Conservation (phyloP, 2,888 invertebrate genomes). For the Melitaea athalia region DNA sequence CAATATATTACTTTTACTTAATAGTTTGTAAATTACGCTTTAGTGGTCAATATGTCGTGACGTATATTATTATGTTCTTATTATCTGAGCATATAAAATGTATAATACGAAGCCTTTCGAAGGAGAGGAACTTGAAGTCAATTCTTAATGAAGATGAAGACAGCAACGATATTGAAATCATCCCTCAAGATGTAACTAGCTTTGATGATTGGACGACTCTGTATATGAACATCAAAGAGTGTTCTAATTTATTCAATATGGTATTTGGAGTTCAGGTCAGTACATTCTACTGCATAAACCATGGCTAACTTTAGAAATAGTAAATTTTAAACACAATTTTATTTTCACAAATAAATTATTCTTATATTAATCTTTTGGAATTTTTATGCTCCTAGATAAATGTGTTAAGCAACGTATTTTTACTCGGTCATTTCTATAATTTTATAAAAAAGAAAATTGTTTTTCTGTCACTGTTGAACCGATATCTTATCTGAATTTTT, state of each 20-base stretch:
- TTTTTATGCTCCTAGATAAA: no score
- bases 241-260: constrained; percentile 21
- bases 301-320: not conserved
- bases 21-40: constrained; percentile 25
- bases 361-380: no score
- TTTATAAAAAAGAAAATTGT: no score
- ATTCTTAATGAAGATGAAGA: constrained; percentile 18
- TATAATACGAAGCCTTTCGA: constrained; percentile 39
- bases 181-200: constrained; percentile 9
- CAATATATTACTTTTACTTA: not conserved
- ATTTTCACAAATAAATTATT: no score
- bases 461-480: no score
- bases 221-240: constrained; percentile 25
- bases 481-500: no score
- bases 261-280: constrained; percentile 31
- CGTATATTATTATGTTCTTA: constrained; percentile 43
- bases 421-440: no score
- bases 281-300: not conserved
- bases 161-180: not conserved
- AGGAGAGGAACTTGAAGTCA: constrained; percentile 1
- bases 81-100: constrained; percentile 48
- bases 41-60: constrained; percentile 42
- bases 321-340: not conserved
- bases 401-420: no score
- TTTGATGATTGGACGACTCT: constrained; percentile 21